Base-by-base conservation (phyloP, 2,888 invertebrate species). In the Philaethria dido region DNA sequence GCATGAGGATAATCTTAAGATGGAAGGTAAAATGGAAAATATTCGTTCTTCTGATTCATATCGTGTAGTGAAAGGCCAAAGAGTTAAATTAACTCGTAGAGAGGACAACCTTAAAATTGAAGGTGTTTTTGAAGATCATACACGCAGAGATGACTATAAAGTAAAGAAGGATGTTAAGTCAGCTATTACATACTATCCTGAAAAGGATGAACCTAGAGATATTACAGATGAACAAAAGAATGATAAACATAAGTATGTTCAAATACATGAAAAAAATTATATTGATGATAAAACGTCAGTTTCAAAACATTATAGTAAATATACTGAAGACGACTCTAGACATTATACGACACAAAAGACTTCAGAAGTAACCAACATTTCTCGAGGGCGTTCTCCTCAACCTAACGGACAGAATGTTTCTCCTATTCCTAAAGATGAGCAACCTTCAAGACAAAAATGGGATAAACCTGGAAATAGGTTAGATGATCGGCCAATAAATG, bases 1-100 rank as follows among this genome's bases (percentile, higher is more conserved):
- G 76, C 95, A 94, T 33, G 92, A 93, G 72, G 95, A 96, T 76
- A 95, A 95, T 81, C 83, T 96, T 13, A 93, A 89, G 78, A 89
- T 94, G 84, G 94, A 95, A 80, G 95, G 95, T 6, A 92, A 88
- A 76, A 94, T 95, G 83, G 93, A 92, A 72, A 94, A 93, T 71
- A 80, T 79, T 11, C 85, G 93, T 66, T 88, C 93, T 2, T 93
- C 93, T 16, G 93, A 94, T 73, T 94, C 94, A 9, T 94, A 93
- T 71, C 88, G 92, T 47, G 79, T 93, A 13, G 93, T 93, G 1
- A 93, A 87, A 76, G 94, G 93, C 3, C 94, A 94, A 81, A 87
- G 93, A 72, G 93, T 93, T 0, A 92, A 94, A 79, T 82, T 93
- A 66, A 88, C 87, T 11, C 92, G 87, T 16, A 89, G 94, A 71